Evolutionary conservation across 2,888 invertebrate genomes (phyloP), one percentile per base, ranked within the genome.

Genomic region (Clistopyga incitator): DNA sequence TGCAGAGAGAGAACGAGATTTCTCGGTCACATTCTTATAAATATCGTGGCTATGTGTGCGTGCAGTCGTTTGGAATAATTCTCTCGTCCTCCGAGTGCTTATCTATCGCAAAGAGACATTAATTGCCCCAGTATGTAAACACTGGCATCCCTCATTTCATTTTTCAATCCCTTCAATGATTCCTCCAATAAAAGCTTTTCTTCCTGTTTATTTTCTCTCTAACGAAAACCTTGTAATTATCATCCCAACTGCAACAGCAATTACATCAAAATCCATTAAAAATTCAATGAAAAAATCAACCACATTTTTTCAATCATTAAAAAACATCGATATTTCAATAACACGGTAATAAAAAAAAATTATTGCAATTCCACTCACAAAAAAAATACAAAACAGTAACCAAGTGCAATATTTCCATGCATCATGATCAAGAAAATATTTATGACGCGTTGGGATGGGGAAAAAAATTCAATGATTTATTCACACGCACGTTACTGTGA

Each of bases 111-210:
- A 45, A 42, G 20, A 78, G 25, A 71, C 59, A 67, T 71, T 76
- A 52, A 79, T 82, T 59, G 71, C 47, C 54, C 18, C 20, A n/a
- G n/a, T 61, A 47, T 6, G 38, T 50, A 72, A 13, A 75, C 42
- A 38, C 29, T 50, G 70, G 18, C 34, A 78, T 70, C n/a, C 34
- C 75, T 70, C 47, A 47, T 64, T 56, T 64, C 23, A 75, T 78
- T 54, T 47, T 64, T 65, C 18, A 42, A 79, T 56, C 29, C 23
- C 18, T 61, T 25, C 20, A 78, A 82, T 79, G 75, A 79, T 82
- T 71, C 15, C 78, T 59, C 65, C 20, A 75, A 65, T 64, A 54
- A 54, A 54, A 34, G 52, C 29, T 65, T 68, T 72, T 78, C 64
- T 78, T 65, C 42, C 20, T n/a, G 34, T 13, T 29, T 50, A n/a